A percentile compares a stretch with the other conserved stretches of the same genome.
These are phyloP conservation scores for Pseudopodoces humilis DNA, from an alignment of 2,113 vertebrate genomes.

Conservation along the genomic window DNA sequence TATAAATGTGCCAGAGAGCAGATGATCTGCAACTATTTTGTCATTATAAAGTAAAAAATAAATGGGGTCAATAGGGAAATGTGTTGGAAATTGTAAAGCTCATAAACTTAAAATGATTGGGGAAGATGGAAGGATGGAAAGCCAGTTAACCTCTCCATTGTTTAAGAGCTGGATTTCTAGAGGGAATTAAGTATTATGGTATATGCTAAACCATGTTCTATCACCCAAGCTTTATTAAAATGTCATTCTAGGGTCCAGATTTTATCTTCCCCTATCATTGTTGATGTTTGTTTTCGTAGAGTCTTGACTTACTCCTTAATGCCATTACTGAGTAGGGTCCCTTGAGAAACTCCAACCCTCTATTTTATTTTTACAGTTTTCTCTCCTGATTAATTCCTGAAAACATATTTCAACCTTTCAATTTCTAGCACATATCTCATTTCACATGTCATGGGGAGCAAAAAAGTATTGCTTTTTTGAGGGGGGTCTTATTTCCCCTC, in stretches of 20 bases:
- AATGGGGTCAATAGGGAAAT: neutral
- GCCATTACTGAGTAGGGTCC: neutral
- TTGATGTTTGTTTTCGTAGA: neutral
- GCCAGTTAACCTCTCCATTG: neutral
- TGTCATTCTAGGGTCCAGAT: neutral
- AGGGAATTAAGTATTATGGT: neutral
- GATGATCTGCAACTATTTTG: neutral
- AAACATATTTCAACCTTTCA: conserved; percentile 27
- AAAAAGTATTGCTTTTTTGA: neutral
- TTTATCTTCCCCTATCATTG: neutral
- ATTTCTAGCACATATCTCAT: neutral
- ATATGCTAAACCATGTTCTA: neutral
- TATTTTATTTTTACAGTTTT: conserved; percentile 15
- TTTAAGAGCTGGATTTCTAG: neutral
- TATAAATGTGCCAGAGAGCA: neutral
- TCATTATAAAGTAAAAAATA: neutral
- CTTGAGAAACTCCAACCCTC: neutral
- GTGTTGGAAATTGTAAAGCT: neutral
- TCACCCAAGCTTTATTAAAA: neutral
- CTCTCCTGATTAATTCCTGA: conserved; percentile 23
- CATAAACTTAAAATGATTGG: neutral
- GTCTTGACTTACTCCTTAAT: neutral
- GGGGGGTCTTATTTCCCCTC: neutral
- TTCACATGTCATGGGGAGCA: neutral
- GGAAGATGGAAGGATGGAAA: neutral